Percentiles rank a stretch among this genome's conserved stretches.
phyloP scores from a whole-genome alignment of 2,888 invertebrate genomes.

The Rhingia rostrata region DNA sequence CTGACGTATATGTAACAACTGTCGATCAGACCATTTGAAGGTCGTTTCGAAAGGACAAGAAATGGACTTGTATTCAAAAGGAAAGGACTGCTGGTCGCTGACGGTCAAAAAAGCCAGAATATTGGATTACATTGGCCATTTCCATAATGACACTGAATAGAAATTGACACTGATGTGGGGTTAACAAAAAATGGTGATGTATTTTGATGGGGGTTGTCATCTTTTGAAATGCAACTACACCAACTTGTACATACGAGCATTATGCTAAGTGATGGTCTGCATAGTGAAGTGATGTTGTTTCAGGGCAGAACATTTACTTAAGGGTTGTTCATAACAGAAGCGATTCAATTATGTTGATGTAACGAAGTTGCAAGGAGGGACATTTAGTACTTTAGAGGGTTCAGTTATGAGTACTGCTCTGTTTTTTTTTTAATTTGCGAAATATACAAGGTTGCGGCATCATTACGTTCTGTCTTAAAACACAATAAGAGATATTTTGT shows the following conservation, averaged over 20 bases:
- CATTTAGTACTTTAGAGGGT: too few relatives aligned
- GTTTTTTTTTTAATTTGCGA: too few relatives aligned
- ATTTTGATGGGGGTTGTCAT: constrained; percentile 51
- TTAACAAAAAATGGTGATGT: constrained; percentile 42
- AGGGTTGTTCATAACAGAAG: too few relatives aligned
- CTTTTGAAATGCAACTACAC: constrained; percentile 14
- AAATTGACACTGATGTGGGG: constrained; percentile 69
- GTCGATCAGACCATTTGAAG: constrained; percentile 62
- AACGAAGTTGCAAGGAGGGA: too few relatives aligned
- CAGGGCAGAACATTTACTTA: constrained; percentile 42
- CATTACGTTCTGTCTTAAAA: too few relatives aligned
- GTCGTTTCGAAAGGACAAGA: constrained; percentile 31
- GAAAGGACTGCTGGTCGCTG: constrained; percentile 42
- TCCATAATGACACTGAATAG: constrained; percentile 66
- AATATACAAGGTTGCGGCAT: too few relatives aligned
- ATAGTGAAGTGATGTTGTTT: constrained; percentile 24
- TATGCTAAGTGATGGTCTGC: background rate
- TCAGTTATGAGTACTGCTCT: too few relatives aligned
- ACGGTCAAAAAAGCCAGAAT: constrained; percentile 50
- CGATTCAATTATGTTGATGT: too few relatives aligned
- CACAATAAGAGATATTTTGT: too few relatives aligned
- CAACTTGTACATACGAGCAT: background rate
- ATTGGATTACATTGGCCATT: constrained; percentile 65
- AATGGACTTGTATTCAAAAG: constrained; percentile 32
- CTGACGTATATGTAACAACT: constrained; percentile 63